Evolutionary conservation across 2,797 vertebrate genomes (phyloP).

Genomic region (Typhlichthys subterraneus): DNA sequence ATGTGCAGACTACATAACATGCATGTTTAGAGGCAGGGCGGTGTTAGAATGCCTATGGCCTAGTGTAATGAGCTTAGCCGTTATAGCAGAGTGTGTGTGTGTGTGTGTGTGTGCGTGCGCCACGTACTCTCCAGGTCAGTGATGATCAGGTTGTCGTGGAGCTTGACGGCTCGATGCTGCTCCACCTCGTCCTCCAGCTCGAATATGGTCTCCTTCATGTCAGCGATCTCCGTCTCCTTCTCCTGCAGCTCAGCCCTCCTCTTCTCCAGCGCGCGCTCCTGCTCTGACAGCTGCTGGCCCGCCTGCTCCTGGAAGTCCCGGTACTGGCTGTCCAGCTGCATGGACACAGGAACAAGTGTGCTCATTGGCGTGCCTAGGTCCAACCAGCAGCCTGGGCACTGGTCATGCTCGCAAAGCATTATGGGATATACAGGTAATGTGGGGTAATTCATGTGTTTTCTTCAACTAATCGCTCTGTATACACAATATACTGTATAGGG

Average conservation of each 20-base stretch:
- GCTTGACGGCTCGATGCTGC: constrained; percentile 94
- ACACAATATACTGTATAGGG: too few relatives aligned
- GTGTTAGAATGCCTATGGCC: too few relatives aligned
- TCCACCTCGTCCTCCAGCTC: constrained; percentile 97
- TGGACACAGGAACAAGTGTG: constrained; percentile 19
- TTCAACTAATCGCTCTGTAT: too few relatives aligned
- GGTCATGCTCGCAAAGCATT: too few relatives aligned
- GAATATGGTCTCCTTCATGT: constrained; percentile 98
- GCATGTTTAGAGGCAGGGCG: too few relatives aligned
- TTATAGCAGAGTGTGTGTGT: too few relatives aligned
- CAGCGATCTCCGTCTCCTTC: constrained; percentile 90
- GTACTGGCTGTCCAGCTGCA: constrained; percentile 90
- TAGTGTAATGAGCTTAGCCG: too few relatives aligned
- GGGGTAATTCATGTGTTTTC: too few relatives aligned
- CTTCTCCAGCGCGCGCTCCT: constrained; percentile 86
- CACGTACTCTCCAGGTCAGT: constrained; percentile 94
- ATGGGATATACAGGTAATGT: too few relatives aligned
- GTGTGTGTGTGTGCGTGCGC: neutral
- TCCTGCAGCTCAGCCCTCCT: constrained; percentile 87
- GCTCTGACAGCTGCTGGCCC: constrained; percentile 89
- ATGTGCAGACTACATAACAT: too few relatives aligned
- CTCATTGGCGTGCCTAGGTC: too few relatives aligned
- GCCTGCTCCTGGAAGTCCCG: constrained; percentile 89
- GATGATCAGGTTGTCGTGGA: constrained; percentile 97
- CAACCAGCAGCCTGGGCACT: too few relatives aligned